phyloP scores from a whole-genome alignment of 2,888 invertebrate species.

The Pseudococcus jackbeardsleyi region DNA sequence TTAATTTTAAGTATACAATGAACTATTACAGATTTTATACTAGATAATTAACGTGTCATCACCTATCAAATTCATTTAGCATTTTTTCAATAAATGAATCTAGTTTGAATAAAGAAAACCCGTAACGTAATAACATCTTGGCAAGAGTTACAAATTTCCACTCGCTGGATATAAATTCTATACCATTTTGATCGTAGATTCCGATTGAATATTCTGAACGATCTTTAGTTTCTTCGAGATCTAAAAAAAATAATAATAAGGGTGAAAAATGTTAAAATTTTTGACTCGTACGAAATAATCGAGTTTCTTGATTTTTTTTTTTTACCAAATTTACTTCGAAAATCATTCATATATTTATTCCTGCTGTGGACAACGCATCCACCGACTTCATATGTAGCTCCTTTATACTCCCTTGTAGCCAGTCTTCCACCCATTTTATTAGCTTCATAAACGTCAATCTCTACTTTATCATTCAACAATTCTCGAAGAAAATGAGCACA shows the following conservation, averaged over 20 bases:
- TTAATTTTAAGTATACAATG: no score
- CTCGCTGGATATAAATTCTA: slow-evolving; percentile 73
- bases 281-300: no score
- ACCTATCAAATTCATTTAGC: slow-evolving; percentile 71
- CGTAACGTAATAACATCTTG: slow-evolving; percentile 75
- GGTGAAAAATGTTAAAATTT: not conserved
- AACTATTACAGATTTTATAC: no score
- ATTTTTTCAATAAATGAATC: slow-evolving; percentile 70
- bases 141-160: slow-evolving; percentile 71
- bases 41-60: slow-evolving; percentile 65
- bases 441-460: slow-evolving; percentile 74
- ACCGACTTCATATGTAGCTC: slow-evolving; percentile 74
- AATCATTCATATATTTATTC: slow-evolving; percentile 75
- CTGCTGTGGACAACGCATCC: slow-evolving; percentile 75
- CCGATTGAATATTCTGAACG: slow-evolving; percentile 68
- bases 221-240: slow-evolving; percentile 60
- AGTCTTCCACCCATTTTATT: slow-evolving; percentile 75
- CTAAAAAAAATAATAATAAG: slow-evolving; percentile 41
- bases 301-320: not conserved
- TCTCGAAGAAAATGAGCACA: slow-evolving; percentile 74
- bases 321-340: slow-evolving; percentile 73
- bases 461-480: slow-evolving; percentile 69
- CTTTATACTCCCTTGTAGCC: slow-evolving; percentile 72
- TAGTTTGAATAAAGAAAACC: slow-evolving; percentile 71
- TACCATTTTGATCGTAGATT: slow-evolving; percentile 73